phyloP scores from a whole-genome alignment of 2,113 vertebrate genomes.

The Ranitomeya imitator region DNA sequence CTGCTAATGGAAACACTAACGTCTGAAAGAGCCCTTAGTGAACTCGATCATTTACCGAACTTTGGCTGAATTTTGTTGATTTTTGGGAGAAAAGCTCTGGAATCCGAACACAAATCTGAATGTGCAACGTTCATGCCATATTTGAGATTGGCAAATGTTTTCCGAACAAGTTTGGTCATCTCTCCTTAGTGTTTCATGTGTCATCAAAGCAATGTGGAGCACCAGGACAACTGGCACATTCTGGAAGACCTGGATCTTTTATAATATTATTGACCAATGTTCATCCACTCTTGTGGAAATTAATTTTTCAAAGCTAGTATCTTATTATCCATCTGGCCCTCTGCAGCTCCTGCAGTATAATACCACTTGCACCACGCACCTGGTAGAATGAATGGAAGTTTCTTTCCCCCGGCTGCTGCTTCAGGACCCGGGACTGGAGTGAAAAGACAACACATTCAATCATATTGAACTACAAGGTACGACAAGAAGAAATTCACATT shows the following conservation, averaged over 20 bases:
- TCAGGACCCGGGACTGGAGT: constrained; percentile 86
- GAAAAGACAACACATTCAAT: neutral
- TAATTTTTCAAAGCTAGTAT: too few relatives aligned
- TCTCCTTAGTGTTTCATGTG: neutral
- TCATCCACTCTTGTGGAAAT: too few relatives aligned
- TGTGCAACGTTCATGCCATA: too few relatives aligned
- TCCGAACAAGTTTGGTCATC: too few relatives aligned
- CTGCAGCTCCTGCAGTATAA: neutral
- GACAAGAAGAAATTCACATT: neutral
- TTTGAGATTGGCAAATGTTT: too few relatives aligned
- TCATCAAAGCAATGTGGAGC: neutral
- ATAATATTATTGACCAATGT: too few relatives aligned
- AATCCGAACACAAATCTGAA: too few relatives aligned
- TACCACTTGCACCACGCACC: constrained; percentile 66
- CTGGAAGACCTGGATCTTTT: neutral
- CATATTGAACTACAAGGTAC: neutral
- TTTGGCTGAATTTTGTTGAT: too few relatives aligned
- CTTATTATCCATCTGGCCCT: neutral
- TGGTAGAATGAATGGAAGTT: constrained; percentile 96
- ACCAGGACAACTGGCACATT: neutral
- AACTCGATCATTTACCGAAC: too few relatives aligned
- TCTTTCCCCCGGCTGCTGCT: constrained; percentile 89
- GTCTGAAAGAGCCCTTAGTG: too few relatives aligned
- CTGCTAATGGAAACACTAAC: too few relatives aligned
- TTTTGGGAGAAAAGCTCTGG: too few relatives aligned